A percentile compares a stretch with the other conserved stretches of the same genome.
Conservation (phyloP, 1,140 invertebrate genomes). For the Wiebesia pumilae region DNA sequence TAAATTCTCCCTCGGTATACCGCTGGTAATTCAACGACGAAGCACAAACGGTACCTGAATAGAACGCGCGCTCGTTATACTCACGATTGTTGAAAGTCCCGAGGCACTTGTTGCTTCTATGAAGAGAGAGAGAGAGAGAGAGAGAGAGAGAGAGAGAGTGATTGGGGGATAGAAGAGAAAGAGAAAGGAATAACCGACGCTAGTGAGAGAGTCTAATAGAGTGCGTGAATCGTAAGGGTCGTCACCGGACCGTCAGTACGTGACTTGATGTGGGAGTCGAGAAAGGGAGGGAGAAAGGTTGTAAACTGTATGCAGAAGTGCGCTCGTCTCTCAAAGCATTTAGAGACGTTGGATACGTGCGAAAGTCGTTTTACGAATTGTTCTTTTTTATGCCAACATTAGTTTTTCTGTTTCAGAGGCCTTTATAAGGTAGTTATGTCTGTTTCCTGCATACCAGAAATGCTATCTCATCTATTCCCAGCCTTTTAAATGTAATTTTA, state of each 20-base stretch:
- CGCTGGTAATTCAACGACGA: conserved; percentile 9
- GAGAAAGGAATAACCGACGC: no score
- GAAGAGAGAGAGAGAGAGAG: no score
- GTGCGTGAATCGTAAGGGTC: conserved; percentile 36
- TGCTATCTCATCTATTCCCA: background rate
- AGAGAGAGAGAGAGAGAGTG: no score
- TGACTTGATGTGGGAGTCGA: conserved; percentile 11
- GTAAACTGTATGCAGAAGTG: background rate
- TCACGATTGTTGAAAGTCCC: conserved; percentile 36
- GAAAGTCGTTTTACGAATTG: background rate
- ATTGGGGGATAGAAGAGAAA: no score
- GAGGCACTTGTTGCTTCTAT: conserved; percentile 44
- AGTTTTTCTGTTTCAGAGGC: background rate
- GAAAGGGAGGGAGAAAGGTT: background rate
- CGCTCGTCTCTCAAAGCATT: background rate
- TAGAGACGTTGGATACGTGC: background rate
- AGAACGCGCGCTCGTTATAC: conserved; percentile 34
- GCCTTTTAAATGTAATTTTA: background rate
- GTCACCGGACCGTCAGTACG: conserved; percentile 40
- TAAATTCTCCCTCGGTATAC: background rate
- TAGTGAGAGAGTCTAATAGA: background rate
- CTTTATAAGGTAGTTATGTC: background rate
- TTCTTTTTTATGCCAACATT: conserved; percentile 1
- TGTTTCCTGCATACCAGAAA: background rate
- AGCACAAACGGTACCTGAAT: conserved; percentile 15